phyloP scores from a whole-genome alignment of 2,113 vertebrate genomes.

The Pelecanoides urinatrix region DNA sequence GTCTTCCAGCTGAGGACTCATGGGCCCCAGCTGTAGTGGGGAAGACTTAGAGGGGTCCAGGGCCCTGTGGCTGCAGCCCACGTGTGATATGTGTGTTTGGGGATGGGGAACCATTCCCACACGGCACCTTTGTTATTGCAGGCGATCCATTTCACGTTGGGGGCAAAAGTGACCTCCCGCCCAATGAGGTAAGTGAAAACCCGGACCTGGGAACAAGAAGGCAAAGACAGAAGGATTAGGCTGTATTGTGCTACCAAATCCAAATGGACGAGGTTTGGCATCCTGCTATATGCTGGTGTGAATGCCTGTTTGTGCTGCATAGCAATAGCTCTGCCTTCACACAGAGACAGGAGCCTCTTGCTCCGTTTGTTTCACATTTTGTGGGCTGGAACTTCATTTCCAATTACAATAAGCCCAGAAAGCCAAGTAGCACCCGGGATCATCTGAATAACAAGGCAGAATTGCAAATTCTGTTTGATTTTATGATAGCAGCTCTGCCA shows the following conservation, averaged over 20 bases:
- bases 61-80: neutral
- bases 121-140: conserved; percentile 94
- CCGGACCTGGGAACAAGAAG: conserved; percentile 77
- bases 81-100: fast-evolving
- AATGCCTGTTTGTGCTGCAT: neutral
- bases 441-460: conserved; percentile 13
- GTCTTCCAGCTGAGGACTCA: neutral
- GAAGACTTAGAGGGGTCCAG: neutral
- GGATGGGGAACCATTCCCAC: fast-evolving
- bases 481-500: neutral
- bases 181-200: conserved; percentile 97
- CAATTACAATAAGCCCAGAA: neutral
- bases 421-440: neutral
- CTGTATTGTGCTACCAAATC: neutral
- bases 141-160: conserved; percentile 92
- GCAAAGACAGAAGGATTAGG: neutral
- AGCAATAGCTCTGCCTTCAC: neutral
- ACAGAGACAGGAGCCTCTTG: neutral
- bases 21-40: neutral
- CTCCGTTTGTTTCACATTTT: neutral
- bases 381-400: conserved; percentile 12
- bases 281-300: neutral
- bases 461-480: conserved; percentile 10
- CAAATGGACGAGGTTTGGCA: neutral
- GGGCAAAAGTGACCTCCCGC: conserved; percentile 90